Percentiles rank a stretch among this genome's conserved stretches.
These are phyloP conservation scores for Monodelphis domestica DNA, from an alignment of 2,797 vertebrate species.

Conservation along the genomic window DNA sequence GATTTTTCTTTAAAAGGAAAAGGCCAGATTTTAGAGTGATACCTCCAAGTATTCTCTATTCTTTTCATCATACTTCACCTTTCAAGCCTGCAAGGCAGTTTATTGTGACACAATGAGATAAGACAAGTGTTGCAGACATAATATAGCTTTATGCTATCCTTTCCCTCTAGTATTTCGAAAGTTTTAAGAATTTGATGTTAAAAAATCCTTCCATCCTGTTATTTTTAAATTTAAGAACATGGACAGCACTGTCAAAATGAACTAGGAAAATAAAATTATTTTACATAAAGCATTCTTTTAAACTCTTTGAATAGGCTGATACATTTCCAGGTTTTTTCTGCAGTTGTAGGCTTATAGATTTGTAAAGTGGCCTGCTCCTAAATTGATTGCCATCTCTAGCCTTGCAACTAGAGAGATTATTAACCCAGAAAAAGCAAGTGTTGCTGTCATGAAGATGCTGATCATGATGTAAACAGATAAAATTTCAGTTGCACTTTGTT, in stretches of 20 bases:
- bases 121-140: conserved; percentile 56
- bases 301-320: conserved; percentile 69
- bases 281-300: not conserved
- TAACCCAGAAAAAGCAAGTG: conserved; percentile 62
- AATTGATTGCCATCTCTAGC: conserved; percentile 60
- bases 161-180: conserved; percentile 57
- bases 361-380: conserved; percentile 66
- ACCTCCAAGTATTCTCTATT: conserved; percentile 68
- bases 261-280: conserved; percentile 41
- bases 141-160: conserved; percentile 58
- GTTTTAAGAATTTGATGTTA: conserved; percentile 39
- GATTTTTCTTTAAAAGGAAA: conserved; percentile 72
- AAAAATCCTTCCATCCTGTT: conserved; percentile 54
- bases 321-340: conserved; percentile 77
- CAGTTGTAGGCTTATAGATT: conserved; percentile 71
- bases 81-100: conserved; percentile 67
- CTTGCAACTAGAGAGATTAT: conserved; percentile 36
- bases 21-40: conserved; percentile 61
- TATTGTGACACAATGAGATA: conserved; percentile 60
- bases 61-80: conserved; percentile 72
- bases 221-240: conserved; percentile 57
- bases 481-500: conserved; percentile 30
- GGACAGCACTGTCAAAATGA: conserved; percentile 61
- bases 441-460: conserved; percentile 36
- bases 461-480: conserved; percentile 48